Evolutionary conservation across 2,113 vertebrate genomes (phyloP).

Genomic region (Toxotes chatareus): DNA sequence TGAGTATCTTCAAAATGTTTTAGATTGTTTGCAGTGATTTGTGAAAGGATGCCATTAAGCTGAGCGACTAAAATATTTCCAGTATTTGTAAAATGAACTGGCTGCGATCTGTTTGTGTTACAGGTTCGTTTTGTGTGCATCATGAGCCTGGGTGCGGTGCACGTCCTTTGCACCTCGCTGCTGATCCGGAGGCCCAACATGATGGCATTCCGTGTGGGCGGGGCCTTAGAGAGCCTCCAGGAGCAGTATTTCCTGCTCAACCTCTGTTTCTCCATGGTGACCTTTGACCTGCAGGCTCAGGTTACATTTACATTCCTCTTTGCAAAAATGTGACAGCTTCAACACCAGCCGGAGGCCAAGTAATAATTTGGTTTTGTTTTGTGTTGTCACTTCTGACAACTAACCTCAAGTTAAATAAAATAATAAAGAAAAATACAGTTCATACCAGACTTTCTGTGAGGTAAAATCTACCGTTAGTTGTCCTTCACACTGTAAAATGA

Average conservation of each 20-base stretch:
- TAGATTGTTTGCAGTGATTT: not conserved
- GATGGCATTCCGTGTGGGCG: slow-evolving; percentile 91
- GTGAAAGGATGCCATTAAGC: not conserved
- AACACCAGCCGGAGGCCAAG: no score
- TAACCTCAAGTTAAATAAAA: no score
- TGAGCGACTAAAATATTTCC: not conserved
- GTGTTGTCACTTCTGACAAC: not conserved
- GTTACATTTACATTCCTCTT: slow-evolving; percentile 56
- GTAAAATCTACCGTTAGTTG: no score
- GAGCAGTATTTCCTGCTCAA: slow-evolving; percentile 88
- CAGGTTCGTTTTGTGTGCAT: slow-evolving; percentile 87
- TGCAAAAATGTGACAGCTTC: not conserved
- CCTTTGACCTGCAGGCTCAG: slow-evolving; percentile 91
- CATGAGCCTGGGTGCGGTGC: slow-evolving; percentile 82
- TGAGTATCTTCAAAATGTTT: not conserved
- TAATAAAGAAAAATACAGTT: no score
- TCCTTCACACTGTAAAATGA: no score
- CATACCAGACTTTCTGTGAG: no score
- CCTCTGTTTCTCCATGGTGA: slow-evolving; percentile 90
- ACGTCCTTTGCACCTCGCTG: slow-evolving; percentile 81
- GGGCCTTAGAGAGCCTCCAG: slow-evolving; percentile 87
- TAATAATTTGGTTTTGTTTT: not conserved
- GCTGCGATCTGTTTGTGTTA: slow-evolving; percentile 5
- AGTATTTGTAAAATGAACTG: no score
- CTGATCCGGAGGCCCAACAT: slow-evolving; percentile 85